Base-by-base conservation (phyloP, 1,140 invertebrate genomes). In the Apis dorsata region DNA sequence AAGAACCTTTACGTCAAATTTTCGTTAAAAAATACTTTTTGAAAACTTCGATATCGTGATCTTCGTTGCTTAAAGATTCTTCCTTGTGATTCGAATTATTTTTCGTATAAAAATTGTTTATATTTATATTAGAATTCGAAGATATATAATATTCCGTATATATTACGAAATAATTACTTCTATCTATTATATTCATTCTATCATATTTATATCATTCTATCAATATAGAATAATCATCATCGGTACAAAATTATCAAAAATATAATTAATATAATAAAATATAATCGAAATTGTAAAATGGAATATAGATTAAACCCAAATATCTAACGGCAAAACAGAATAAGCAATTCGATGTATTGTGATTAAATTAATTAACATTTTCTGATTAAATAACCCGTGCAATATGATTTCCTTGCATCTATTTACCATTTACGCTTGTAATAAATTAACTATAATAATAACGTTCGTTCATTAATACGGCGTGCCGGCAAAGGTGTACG, bases 331-430 rank as follows among this genome's bases (percentile, higher is more conserved):
- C 34, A 60, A 75, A 3, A 9, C 34, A 11, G 3, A 49, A 17
- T 62, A 24, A 49, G 1, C 24, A 15, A 71, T 51, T 3, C 5
- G 34, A 44, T 44, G 34, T 44, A 11, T 59, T 9, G 44, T 15
- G 1, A 7, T 55, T 70, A 49, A 73, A 78, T 57, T 83, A 77
- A 73, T 85, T 85, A 83, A 77, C 77, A 21, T 72, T 55, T 57
- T 71, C 60, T n/a, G 21, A 49, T 24, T 44, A 74, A 51, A 44
- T 15, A 28, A 55, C 8, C 11, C 15, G 24, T 8, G 21, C 15
- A 59, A 55, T 55, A 59, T 10, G 7, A 21, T 69, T 44, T 5
- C 2, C 60, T 74, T 28, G 12, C 21, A 13, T 28, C 13, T 59
- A 73, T 65, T 80, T 57, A 44, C 28, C 7, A 57, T 66, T 19